Percentiles rank a stretch among this genome's conserved stretches.
These are phyloP conservation scores for Virgularia gustaviana DNA, from an alignment of 92 coral and sea anemone genomes.

Conservation along the genomic window DNA sequence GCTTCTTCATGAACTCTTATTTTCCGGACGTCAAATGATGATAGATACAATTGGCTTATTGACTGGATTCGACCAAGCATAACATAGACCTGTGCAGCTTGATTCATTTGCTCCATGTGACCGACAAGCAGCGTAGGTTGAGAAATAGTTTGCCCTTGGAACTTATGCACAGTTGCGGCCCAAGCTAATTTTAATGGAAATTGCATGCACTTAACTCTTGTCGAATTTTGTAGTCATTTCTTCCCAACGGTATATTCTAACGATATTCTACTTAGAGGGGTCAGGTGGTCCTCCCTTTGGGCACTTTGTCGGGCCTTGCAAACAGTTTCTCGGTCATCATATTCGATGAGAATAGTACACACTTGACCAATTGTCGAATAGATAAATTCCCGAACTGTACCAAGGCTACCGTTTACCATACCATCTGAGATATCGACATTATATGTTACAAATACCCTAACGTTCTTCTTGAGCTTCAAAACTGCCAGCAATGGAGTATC, in stretches of 20 bases:
- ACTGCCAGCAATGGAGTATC: background rate
- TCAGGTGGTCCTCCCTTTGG: background rate
- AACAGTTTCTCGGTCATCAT: constrained; percentile 3
- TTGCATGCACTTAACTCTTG: constrained; percentile 5
- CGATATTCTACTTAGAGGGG: background rate
- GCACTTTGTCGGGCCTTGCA: background rate
- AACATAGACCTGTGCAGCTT: constrained; percentile 19
- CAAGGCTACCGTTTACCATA: background rate
- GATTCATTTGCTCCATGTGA: constrained; percentile 11
- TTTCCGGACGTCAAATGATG: constrained; percentile 1
- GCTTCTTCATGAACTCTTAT: constrained; percentile 12
- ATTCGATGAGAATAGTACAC: constrained; percentile 19
- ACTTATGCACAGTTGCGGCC: too few relatives aligned
- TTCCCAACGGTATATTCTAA: constrained; percentile 12
- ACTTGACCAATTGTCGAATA: background rate
- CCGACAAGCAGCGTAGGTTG: background rate
- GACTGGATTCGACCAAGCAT: constrained; percentile 23
- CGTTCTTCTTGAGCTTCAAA: background rate
- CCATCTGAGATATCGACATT: background rate
- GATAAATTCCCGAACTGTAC: background rate
- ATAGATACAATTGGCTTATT: constrained; percentile 10
- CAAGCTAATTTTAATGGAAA: constrained; percentile 13
- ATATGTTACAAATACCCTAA: background rate
- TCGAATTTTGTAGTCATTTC: constrained; percentile 11
- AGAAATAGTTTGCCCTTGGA: background rate